Conservation (phyloP, 2,113 vertebrate species). For the Etia nguti region DNA sequence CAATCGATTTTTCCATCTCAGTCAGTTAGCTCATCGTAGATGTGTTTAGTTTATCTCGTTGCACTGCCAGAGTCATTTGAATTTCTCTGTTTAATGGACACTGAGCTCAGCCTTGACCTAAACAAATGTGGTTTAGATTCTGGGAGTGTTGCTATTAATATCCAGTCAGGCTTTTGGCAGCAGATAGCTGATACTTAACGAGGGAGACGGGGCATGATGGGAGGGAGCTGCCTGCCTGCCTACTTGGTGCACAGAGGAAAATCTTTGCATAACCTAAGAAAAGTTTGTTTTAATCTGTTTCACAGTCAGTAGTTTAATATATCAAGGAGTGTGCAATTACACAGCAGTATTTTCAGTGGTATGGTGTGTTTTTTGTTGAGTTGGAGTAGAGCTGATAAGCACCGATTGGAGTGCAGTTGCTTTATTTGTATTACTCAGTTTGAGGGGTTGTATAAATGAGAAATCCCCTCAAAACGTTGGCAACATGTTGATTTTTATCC, state of each 20-base stretch:
- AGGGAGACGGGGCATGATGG: constrained; percentile 52
- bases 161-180: constrained; percentile 60
- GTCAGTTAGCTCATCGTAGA: not conserved
- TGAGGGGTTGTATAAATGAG: not conserved
- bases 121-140: constrained; percentile 68
- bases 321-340: constrained; percentile 11
- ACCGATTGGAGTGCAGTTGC: not conserved
- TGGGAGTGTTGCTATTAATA: constrained; percentile 68
- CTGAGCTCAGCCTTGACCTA: constrained; percentile 58
- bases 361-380: not conserved
- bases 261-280: constrained; percentile 25
- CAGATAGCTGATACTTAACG: constrained; percentile 64
- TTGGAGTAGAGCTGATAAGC: not conserved
- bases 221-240: constrained; percentile 45
- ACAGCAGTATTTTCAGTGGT: not conserved
- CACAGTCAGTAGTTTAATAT: constrained; percentile 18
- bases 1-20: constrained; percentile 26
- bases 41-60: constrained; percentile 43
- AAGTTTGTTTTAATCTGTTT: constrained; percentile 22
- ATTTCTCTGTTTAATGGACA: constrained; percentile 47
- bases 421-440: not conserved
- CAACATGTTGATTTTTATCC: not conserved
- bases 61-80: constrained; percentile 14
- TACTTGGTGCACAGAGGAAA: constrained; percentile 17
- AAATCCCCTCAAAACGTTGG: not conserved